Percentiles rank a stretch among this genome's conserved stretches.
These are phyloP conservation scores for Polyodon spathula DNA, from an alignment of 2,113 vertebrate genomes.

Conservation along the genomic window DNA sequence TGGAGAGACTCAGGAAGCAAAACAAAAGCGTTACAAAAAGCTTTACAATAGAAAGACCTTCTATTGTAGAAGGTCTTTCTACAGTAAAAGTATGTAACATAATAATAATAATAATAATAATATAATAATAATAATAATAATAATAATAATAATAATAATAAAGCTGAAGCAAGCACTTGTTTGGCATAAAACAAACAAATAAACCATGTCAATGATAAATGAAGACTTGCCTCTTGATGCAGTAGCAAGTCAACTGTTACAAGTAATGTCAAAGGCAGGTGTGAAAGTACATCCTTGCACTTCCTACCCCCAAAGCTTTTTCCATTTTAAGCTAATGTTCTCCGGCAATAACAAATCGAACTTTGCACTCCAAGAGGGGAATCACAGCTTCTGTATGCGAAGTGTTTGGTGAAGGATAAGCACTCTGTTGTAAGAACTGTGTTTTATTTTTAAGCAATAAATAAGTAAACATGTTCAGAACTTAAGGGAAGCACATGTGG, in stretches of 20 bases:
- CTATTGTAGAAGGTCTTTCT: not conserved
- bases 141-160: no score
- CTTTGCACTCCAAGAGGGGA: not conserved
- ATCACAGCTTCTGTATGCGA: not conserved
- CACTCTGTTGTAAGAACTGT: no score
- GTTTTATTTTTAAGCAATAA: no score
- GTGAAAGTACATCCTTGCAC: not conserved
- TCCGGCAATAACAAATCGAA: not conserved
- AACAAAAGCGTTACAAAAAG: not conserved
- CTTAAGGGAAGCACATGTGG: not conserved
- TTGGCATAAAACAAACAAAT: not conserved
- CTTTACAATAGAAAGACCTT: slow-evolving; percentile 1
- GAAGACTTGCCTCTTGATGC: slow-evolving; percentile 2
- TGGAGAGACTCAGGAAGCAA: not conserved
- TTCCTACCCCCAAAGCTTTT: not conserved
- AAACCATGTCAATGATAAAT: not conserved
- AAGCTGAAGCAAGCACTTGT: not conserved
- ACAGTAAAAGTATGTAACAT: not conserved
- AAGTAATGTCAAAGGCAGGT: not conserved
- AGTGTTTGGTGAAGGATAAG: no score
- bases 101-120: no score
- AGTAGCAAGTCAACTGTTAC: not conserved
- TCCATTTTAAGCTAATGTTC: not conserved
- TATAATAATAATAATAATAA: no score
- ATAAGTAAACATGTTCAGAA: no score